These are phyloP conservation scores for Cephus runcator DNA, from an alignment of 2,888 invertebrate species.

Conservation along the genomic window DNA sequence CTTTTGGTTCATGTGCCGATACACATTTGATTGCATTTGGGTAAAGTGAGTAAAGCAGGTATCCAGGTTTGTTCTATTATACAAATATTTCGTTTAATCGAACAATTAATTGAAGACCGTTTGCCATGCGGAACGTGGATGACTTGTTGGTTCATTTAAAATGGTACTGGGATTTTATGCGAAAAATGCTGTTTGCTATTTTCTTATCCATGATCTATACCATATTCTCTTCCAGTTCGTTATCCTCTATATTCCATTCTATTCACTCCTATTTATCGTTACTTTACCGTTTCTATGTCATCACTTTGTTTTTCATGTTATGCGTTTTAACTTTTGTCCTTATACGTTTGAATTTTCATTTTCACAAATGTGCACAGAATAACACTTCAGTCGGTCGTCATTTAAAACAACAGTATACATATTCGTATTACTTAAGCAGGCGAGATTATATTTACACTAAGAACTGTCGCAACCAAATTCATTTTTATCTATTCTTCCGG, in stretches of 20 bases:
- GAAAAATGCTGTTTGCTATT: neutral
- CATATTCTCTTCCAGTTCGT: slow-evolving; percentile 14
- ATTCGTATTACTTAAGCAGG: no score
- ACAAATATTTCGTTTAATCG: slow-evolving; percentile 5
- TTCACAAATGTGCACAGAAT: neutral
- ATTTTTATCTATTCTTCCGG: neutral
- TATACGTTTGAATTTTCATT: neutral
- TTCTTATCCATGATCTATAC: slow-evolving; percentile 2
- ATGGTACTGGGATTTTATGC: neutral
- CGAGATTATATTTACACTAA: neutral
- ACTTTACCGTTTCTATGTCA: neutral
- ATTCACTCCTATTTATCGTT: slow-evolving; percentile 14
- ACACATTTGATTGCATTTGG: slow-evolving; percentile 75
- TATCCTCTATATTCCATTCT: neutral
- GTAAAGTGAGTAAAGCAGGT: neutral
- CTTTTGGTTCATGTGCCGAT: slow-evolving; percentile 82
- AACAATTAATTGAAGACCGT: neutral
- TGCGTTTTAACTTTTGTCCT: neutral
- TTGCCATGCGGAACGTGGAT: neutral
- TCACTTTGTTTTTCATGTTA: neutral
- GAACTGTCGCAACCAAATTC: neutral
- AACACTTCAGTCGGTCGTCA: neutral
- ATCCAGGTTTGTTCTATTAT: slow-evolving; percentile 14
- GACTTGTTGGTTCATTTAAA: neutral
- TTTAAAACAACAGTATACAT: neutral